These are phyloP conservation scores for Cartodere bifasciata DNA, from an alignment of 2,888 invertebrate genomes.

Conservation along the genomic window DNA sequence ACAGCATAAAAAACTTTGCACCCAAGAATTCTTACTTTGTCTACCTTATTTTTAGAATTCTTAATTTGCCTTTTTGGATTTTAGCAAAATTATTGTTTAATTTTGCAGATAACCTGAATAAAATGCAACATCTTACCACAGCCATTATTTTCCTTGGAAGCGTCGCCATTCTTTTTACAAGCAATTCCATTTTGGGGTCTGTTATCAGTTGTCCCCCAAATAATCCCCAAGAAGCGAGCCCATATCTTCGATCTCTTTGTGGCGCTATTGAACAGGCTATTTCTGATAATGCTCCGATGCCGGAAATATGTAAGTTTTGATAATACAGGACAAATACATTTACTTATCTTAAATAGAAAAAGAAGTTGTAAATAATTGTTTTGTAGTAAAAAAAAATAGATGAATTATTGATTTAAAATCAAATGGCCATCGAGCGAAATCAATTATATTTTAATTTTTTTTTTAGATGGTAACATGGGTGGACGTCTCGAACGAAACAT, in stretches of 20 bases:
- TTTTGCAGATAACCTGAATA: too few relatives aligned
- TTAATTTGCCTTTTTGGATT: too few relatives aligned
- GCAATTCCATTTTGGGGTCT: constrained; percentile 16
- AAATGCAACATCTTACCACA: constrained; percentile 19
- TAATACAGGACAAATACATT: background rate
- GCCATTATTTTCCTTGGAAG: constrained; percentile 16
- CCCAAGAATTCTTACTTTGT: too few relatives aligned
- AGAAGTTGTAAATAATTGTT: background rate
- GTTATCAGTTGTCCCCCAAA: constrained; percentile 24
- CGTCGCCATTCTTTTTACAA: constrained; percentile 14
- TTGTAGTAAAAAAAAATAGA: too few relatives aligned
- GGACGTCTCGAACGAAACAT: background rate
- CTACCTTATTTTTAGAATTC: too few relatives aligned
- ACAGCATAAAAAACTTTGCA: too few relatives aligned
- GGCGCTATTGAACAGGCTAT: constrained; percentile 22
- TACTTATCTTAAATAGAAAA: background rate
- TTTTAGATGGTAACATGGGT: too few relatives aligned
- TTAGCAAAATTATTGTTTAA: too few relatives aligned
- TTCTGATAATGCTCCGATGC: constrained; percentile 19
- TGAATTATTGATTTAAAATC: too few relatives aligned
- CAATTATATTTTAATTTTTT: too few relatives aligned
- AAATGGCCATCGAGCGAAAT: too few relatives aligned
- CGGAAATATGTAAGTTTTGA: constrained; percentile 20
- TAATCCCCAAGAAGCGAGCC: constrained; percentile 17
- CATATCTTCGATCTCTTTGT: constrained; percentile 22